A percentile compares a stretch with the other conserved stretches of the same genome.
Evolutionary conservation across 2,888 invertebrate species (phyloP).

Genomic region (Steromphala cineraria): DNA sequence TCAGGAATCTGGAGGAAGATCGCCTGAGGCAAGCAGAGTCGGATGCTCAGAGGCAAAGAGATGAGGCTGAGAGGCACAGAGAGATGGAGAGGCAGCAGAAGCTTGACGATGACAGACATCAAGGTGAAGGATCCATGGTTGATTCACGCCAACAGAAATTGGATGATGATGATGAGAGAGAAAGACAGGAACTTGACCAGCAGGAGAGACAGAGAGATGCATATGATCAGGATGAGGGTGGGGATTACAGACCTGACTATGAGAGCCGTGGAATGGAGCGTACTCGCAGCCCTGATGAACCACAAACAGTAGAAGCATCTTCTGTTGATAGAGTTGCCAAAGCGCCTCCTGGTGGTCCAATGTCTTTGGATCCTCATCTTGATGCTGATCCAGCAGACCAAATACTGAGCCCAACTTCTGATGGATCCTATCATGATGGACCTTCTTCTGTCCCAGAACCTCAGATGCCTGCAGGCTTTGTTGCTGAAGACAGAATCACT

Average conservation of each 20-base stretch:
- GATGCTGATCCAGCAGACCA: conserved; percentile 27
- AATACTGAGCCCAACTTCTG: conserved; percentile 39
- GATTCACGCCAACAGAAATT: background rate
- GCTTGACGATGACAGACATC: background rate
- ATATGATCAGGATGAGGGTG: background rate
- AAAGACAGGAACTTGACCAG: conserved; percentile 6
- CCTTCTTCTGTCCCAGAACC: conserved; percentile 52
- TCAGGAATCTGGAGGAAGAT: background rate
- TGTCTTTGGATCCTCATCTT: background rate
- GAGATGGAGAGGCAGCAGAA: background rate
- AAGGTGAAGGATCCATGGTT: background rate
- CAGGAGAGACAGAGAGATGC: background rate
- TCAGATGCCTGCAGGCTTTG: conserved; percentile 40
- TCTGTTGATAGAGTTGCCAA: background rate
- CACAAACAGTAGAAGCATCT: background rate
- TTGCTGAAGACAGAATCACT: conserved; percentile 26
- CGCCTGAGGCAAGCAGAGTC: background rate
- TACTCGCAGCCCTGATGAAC: background rate
- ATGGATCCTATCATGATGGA: conserved; percentile 44
- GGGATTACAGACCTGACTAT: background rate
- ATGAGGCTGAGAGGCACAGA: background rate
- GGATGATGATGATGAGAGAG: background rate
- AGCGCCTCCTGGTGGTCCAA: background rate
- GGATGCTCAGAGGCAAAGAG: background rate
- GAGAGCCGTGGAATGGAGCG: background rate